Conservation (phyloP, 2,113 vertebrate genomes). For the Strigops habroptila region DNA sequence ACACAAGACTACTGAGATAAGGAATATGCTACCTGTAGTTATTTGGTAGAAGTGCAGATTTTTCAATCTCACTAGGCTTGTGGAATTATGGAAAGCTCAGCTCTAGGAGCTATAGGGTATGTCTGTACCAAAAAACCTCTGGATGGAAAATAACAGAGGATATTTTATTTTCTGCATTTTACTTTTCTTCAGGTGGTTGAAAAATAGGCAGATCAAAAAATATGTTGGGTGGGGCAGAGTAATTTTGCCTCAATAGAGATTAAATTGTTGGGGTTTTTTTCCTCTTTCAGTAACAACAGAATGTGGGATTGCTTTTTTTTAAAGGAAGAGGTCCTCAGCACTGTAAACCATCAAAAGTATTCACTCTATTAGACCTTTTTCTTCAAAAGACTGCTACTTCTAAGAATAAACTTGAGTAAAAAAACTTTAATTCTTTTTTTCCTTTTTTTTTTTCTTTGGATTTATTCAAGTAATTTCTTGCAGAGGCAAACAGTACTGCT, state of each 20-base stretch:
- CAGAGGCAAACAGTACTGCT: neutral
- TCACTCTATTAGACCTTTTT: neutral
- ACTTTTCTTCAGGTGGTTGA: neutral
- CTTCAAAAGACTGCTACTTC: neutral
- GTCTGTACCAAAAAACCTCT: neutral
- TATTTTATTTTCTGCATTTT: neutral
- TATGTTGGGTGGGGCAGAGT: rapidly evolving
- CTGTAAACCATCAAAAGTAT: neutral
- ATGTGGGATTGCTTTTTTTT: neutral
- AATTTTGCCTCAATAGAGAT: no score
- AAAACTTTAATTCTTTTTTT: no score
- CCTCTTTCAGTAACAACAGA: neutral
- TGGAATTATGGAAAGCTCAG: neutral
- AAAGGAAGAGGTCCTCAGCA: neutral
- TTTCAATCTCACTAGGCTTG: neutral
- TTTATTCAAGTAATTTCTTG: neutral
- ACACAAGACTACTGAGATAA: neutral
- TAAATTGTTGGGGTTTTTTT: no score
- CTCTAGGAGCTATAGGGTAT: neutral
- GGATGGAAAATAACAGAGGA: neutral
- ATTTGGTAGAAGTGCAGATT: neutral
- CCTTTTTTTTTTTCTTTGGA: no score
- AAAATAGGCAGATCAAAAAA: neutral
- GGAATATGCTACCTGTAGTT: neutral
- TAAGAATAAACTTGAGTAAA: neutral